Evolutionary conservation across 2,888 invertebrate species (phyloP), one percentile per base, ranked within the genome.

Genomic region (Drosophila kambysellisi): DNA sequence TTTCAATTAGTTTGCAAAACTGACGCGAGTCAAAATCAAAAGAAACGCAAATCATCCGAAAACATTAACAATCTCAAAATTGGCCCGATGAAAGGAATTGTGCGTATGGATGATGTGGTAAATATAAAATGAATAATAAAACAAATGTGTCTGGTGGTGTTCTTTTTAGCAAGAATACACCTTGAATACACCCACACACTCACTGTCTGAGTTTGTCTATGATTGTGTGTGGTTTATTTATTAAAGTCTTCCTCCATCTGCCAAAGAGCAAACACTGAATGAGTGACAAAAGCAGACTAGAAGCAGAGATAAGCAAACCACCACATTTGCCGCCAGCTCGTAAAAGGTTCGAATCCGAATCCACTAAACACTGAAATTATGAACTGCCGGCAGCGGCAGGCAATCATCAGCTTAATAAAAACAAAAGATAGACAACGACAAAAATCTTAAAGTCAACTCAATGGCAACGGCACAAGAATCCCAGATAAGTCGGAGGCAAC

Each of bases 291-390:
- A 53, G 32, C 30, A 30, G 39, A 52, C 35, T 33, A 11, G 8
- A 30, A 30, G 56, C 54, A 25, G 70, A 52, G 81, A 80, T 81
- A 82, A 80, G 79, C 73, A 57, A 43, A 43, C 11, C 11, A 43
- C 43, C 43, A 43, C 20, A 43, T 43, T 3, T 3, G 29, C 12
- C 51, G 30, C 8, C 30, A 57, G 64, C 74, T 71, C 69, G 70
- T 84, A 75, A 73, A 70, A 67, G 67, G 61, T 73, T 73, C 64
- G 30, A 70, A 84, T 75, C 75, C 71, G 61, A 59, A 57, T 25
- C 25, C 69, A 68, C 63, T 29, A 48, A 71, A 79, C 64, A 68
- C 59, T 53, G 41, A 76, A 80, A 82, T 77, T 73, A 82, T 85
- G 67, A 82, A 73, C 75, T 70, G 63, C n/a, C 58, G 53, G 41